Base-by-base conservation (phyloP, 1,140 invertebrate species). In the Maconellicoccus hirsutus region DNA sequence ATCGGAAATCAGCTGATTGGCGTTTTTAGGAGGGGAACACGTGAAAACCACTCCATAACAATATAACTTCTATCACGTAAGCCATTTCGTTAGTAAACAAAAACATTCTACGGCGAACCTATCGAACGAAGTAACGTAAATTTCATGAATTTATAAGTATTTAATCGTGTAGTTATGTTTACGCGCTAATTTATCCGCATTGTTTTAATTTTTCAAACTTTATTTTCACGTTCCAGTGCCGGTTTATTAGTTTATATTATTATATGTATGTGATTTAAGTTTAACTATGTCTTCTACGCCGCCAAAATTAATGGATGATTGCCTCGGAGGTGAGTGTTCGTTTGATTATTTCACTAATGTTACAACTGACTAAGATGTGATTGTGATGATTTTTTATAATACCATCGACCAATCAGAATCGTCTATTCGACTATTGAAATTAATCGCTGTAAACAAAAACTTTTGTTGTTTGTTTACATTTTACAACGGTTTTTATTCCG, bases 31-130 rank as follows among this genome's bases (percentile, higher is more conserved):
- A 52, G 42, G 42, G 42, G 42, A 52, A 52, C n/a, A 52, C 42
- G 42, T 19, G n/a, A 19, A 52, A 52, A 52, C n/a, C 42, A 19
- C 16, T 52, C 42, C 42, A 52, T 16, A 52, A 52, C 42, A 52
- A 52, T 8, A 52, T 52, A 52, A 38, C 33, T 38, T 14, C 16
- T 8, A 52, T 52, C 42, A 52, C 42, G 42, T 52, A 52, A 52
- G 42, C 42, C 42, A 52, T 52, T 52, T 52, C 29, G 42, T 8
- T 52, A 52, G 42, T 52, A 52, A 52, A 52, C 42, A 52, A 52
- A 52, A 52, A 52, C 42, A 52, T 52, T 52, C 12, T 8, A 52
- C 10, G 12, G 10, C 42, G 42, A 52, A 52, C 42, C n/a, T 14
- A 52, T 52, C 42, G 42, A 52, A 52, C 42, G 42, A 19, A 4